Evolutionary conservation across 1,140 invertebrate genomes (phyloP), one percentile per base, ranked within the genome.

Genomic region (Drosophila prosaltans): DNA sequence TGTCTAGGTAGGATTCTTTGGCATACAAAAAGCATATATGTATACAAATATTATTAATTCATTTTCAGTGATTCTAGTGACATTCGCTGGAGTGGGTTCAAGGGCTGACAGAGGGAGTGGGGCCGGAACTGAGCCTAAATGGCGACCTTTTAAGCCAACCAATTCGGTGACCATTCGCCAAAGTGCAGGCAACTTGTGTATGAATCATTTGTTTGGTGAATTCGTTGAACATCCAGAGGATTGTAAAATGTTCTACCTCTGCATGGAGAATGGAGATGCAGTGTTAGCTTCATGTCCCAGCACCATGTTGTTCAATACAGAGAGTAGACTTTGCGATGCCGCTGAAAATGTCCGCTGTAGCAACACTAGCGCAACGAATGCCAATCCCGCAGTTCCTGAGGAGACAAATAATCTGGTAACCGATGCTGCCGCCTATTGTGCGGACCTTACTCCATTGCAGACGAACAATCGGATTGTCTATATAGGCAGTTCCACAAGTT

Each of bases 231-330:
- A 91, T 54, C 55, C 86, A 0, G 72, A 84, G 24, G 86, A 91
- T 9, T 91, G 90, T 36, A 76, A 76, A 5, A 59, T 84, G 60
- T 91, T 91, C 36, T 91, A 85, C 59, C 63, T 90, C 11, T 91
- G 90, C 72, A 72, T 84, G 39, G 83, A 91, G 8, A 76, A 86
- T 5, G 90, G 90, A 1, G 90, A 91, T 61, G 82, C 79, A 9
- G 83, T 90, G 16, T 51, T 88, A 32, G 90, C 90, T 21, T 78
- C 82, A 0, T 91, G 90, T 51, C 90, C 90, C 11, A 74, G 69
- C 3, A 90, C 81, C 2, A 91, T 91, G 90, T 71, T 90, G 0
- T 91, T 90, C 58, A 91, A 91, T 65, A 45, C 73, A 4, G 69
- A 75, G 30, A 91, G 77, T 11, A 77, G 81, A 62, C 78, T 91